Evolutionary conservation across 2,797 vertebrate genomes (phyloP), one percentile per base, ranked within the genome.

Genomic region (Galago senegalensis): DNA sequence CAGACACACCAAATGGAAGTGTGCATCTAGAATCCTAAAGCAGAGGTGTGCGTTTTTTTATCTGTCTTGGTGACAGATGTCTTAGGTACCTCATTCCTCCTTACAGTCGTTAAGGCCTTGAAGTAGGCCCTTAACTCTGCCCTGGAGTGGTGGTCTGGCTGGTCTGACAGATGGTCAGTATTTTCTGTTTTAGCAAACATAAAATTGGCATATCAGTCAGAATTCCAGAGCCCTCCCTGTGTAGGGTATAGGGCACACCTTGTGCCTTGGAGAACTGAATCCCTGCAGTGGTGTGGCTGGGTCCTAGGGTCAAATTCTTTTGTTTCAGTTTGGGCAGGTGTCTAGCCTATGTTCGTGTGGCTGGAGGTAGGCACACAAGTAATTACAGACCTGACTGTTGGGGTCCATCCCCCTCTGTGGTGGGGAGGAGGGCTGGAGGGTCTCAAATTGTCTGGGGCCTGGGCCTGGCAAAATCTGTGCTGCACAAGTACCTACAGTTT

Each of bases 391-490:
- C 21, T 5, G 14, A 12, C 27, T 75, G 2, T 49, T 5, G 7
- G 23, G 37, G 14, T 37, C 65, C 3, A 0, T 12, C 53, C n/a
- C 0, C 21, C 1, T 3, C 13, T 7, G 9, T 20, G 14, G 46
- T 31, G 37, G 0, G 9, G 29, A 2, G 34, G 8, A 2, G 10
- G 29, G 14, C 1, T 5, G 27, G 5, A 1, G 1, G 29, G 5
- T 43, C 61, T 87, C 75, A 67, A 40, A 17, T 53, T 49, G 7
- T 37, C 37, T n/a, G 18, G 18, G 13, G 17, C 29, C 43, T 40
- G 53, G 69, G 46, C 34, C 9, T 86, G 49, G 31, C 2, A 18
- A 14, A 61, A 65, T 40, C 58, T 20, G 63, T 17, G 27, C 21
- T 85, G 63, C 25, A 58, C 21, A 10, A 12, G 25, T 25, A 37